Conservation (phyloP, 1,140 invertebrate genomes). For the Scaptomyza pallida region DNA sequence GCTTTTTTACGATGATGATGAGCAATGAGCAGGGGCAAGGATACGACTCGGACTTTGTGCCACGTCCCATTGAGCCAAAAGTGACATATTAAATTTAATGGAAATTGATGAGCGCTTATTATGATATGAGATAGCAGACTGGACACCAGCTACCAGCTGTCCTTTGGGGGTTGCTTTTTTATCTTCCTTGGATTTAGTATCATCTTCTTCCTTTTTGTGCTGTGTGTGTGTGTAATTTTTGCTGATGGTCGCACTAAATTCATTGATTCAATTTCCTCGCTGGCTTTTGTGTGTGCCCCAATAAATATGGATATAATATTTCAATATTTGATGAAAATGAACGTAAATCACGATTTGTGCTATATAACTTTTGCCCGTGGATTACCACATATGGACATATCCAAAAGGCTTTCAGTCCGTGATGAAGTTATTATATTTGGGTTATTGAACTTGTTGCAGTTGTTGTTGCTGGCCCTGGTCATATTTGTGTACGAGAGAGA, state of each 20-base stretch:
- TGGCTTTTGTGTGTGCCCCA: slow-evolving; percentile 44
- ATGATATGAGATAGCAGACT: slow-evolving; percentile 75
- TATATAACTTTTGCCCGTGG: slow-evolving; percentile 9
- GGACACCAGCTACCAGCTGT: slow-evolving; percentile 1
- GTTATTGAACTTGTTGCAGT: neutral
- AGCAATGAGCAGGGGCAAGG: slow-evolving; percentile 7
- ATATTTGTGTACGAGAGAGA: neutral
- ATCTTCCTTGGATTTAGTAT: slow-evolving; percentile 40
- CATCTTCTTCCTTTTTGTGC: slow-evolving; percentile 61
- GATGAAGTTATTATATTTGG: no score
- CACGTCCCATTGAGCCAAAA: slow-evolving; percentile 58
- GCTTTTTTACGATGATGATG: slow-evolving; percentile 74
- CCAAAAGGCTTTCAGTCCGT: slow-evolving; percentile 9
- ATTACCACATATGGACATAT: slow-evolving; percentile 20
- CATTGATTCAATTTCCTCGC: slow-evolving; percentile 78
- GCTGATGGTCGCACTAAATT: slow-evolving; percentile 79
- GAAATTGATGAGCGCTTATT: slow-evolving; percentile 82
- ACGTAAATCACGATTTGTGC: slow-evolving; percentile 65
- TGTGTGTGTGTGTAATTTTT: slow-evolving; percentile 70
- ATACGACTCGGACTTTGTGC: slow-evolving; percentile 26
- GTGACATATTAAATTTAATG: slow-evolving; percentile 83
- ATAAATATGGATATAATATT: slow-evolving; percentile 82
- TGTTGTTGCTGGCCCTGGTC: no score
- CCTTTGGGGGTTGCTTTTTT: slow-evolving; percentile 34
- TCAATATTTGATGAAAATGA: slow-evolving; percentile 73